These are phyloP conservation scores for Lasiurus cinereus DNA, from an alignment of 2,113 vertebrate genomes.

Conservation along the genomic window DNA sequence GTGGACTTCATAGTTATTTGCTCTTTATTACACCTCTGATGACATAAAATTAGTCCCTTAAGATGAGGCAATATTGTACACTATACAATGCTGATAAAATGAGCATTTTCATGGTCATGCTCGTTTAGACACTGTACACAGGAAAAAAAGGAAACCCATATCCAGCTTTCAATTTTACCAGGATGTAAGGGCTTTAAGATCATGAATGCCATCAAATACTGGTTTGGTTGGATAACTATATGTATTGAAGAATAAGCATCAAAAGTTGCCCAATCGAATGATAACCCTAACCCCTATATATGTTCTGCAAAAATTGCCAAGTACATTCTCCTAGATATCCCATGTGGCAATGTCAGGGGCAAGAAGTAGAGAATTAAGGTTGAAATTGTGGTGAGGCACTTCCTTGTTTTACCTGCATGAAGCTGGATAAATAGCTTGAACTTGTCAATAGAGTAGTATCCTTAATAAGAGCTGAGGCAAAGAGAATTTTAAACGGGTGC, in stretches of 20 bases:
- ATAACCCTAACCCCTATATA: background rate
- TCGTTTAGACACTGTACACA: background rate
- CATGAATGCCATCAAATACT: background rate
- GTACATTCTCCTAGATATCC: accelerated
- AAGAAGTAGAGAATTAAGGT: background rate
- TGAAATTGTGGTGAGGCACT: background rate
- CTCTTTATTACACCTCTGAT: background rate
- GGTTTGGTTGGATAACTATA: background rate
- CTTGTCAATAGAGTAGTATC: background rate
- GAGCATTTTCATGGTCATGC: background rate
- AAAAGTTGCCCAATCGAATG: background rate
- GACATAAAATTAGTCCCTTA: background rate
- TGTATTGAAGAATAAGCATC: background rate
- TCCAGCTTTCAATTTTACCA: background rate
- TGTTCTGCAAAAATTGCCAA: background rate
- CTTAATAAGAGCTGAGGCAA: background rate
- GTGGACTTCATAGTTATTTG: background rate
- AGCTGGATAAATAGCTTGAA: background rate
- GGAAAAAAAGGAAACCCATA: background rate
- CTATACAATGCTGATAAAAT: background rate
- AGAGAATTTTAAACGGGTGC: background rate
- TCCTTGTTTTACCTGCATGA: background rate
- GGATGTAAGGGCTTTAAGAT: background rate
- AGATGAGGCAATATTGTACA: background rate
- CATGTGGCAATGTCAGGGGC: background rate